phyloP scores from a whole-genome alignment of 2,113 vertebrate species.

The Grus americana region DNA sequence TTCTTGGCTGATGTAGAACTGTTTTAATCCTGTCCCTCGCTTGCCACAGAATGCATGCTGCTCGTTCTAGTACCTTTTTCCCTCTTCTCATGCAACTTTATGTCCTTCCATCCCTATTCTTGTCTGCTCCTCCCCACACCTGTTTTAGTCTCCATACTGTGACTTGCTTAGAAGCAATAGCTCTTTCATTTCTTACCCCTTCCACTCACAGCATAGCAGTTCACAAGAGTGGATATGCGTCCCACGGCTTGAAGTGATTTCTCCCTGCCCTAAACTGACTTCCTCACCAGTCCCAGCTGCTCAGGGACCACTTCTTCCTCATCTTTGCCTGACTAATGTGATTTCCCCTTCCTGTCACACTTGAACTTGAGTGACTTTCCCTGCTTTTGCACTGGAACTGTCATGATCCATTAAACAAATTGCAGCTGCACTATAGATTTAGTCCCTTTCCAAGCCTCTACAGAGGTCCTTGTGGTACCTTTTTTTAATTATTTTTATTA shows the following conservation, averaged over 20 bases:
- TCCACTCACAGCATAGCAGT: neutral
- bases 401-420: neutral
- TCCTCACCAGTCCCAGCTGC: slow-evolving; percentile 55
- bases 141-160: neutral
- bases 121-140: neutral
- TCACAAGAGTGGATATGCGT: neutral
- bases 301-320: slow-evolving; percentile 36
- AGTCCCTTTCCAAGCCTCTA: neutral
- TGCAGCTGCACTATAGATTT: neutral
- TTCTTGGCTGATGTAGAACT: neutral
- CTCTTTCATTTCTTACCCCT: neutral
- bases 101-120: neutral
- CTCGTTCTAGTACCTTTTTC: neutral
- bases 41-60: neutral
- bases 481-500: neutral
- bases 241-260: neutral
- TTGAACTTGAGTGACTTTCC: slow-evolving; percentile 52
- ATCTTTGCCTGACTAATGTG: slow-evolving; percentile 24
- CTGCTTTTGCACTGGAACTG: neutral
- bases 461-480: neutral
- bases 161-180: neutral
- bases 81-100: neutral
- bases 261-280: neutral
- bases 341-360: slow-evolving; percentile 25
- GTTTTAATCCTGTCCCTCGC: neutral